phyloP scores from a whole-genome alignment of 2,888 invertebrate species.

The Megastigmus dorsalis region DNA sequence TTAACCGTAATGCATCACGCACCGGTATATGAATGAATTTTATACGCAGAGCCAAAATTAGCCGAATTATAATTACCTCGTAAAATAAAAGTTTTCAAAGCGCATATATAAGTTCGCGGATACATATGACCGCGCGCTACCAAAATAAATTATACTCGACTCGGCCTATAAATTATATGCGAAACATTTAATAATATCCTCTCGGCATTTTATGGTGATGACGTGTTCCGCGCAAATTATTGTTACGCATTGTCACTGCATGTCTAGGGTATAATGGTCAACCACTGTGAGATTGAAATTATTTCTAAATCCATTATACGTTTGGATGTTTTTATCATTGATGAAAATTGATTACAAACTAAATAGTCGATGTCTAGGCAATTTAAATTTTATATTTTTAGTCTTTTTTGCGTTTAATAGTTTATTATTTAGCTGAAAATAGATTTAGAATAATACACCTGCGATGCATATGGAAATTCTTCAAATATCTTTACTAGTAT shows the following conservation, averaged over 20 bases:
- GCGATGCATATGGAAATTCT: too few relatives aligned
- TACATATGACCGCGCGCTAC: not conserved
- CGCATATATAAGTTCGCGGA: not conserved
- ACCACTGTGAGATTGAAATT: not conserved
- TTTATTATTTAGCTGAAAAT: too few relatives aligned
- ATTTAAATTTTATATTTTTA: too few relatives aligned
- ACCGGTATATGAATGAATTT: too few relatives aligned
- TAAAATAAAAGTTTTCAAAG: slow-evolving; percentile 6
- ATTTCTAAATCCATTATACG: not conserved
- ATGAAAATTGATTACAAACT: too few relatives aligned
- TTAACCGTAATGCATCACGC: too few relatives aligned
- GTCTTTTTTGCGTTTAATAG: too few relatives aligned
- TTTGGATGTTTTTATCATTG: too few relatives aligned
- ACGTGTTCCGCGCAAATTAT: slow-evolving; percentile 7
- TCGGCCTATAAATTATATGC: slow-evolving; percentile 23
- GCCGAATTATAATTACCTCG: slow-evolving; percentile 26
- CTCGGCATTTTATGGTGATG: slow-evolving; percentile 23
- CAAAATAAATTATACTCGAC: slow-evolving; percentile 27
- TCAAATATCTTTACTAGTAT: too few relatives aligned
- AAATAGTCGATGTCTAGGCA: too few relatives aligned
- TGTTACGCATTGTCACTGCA: not conserved
- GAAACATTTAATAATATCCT: slow-evolving; percentile 24
- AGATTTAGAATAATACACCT: too few relatives aligned
- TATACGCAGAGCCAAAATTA: too few relatives aligned
- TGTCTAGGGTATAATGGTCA: not conserved